These are phyloP conservation scores for Antheraea assamensis DNA, from an alignment of 2,888 invertebrate genomes.

Conservation along the genomic window DNA sequence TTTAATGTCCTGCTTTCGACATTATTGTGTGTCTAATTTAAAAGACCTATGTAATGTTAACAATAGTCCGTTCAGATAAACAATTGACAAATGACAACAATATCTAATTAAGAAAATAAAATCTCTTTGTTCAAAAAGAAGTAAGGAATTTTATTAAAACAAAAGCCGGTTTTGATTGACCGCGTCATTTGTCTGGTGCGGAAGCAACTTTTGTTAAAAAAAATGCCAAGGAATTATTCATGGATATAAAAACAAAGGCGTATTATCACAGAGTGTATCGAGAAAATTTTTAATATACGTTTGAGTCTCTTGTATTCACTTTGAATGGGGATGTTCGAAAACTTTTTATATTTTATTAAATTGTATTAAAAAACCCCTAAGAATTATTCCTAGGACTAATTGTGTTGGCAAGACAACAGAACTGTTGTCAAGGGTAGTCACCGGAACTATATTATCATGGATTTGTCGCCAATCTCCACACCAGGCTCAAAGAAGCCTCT, in stretches of 20 bases:
- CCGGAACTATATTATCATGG: no score
- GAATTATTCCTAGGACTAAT: no score
- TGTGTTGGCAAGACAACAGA: no score
- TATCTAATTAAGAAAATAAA: slow-evolving; percentile 53
- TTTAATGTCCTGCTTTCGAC: no score
- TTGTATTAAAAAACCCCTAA: not conserved
- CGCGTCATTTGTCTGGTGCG: slow-evolving; percentile 31
- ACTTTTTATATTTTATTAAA: not conserved
- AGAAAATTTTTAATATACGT: not conserved
- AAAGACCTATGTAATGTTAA: not conserved
- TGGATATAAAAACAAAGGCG: not conserved
- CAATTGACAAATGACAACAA: slow-evolving; percentile 36
- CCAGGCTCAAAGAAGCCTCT: no score
- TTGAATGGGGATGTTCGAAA: not conserved
- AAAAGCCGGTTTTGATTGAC: slow-evolving; percentile 42
- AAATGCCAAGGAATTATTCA: slow-evolving; percentile 13
- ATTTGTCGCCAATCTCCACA: no score
- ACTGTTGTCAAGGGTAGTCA: no score
- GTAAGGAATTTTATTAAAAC: slow-evolving; percentile 32
- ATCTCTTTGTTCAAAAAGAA: slow-evolving; percentile 45
- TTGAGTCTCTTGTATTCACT: not conserved
- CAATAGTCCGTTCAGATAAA: slow-evolving; percentile 4
- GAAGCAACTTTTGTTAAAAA: slow-evolving; percentile 24
- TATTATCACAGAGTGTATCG: not conserved
- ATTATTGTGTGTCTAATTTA: not conserved